Percentiles rank a stretch among this genome's conserved stretches.
Conservation (phyloP, 1,140 invertebrate species). For the Cydia amplana region DNA sequence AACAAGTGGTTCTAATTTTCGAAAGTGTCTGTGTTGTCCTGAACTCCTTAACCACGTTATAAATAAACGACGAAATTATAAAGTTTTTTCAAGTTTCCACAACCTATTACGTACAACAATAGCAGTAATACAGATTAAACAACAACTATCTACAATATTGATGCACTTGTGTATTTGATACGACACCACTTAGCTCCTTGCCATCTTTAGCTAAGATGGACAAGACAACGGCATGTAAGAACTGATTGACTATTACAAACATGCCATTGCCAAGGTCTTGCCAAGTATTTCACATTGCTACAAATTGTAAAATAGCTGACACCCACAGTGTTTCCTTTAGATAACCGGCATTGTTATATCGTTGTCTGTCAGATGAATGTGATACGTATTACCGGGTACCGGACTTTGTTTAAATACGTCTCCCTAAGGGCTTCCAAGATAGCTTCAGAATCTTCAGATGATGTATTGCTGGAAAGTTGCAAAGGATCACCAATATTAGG, state of each 20-base stretch:
- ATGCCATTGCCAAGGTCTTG: conserved; percentile 25
- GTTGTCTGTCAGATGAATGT: conserved; percentile 10
- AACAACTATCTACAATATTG: not conserved
- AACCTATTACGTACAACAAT: not conserved
- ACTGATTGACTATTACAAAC: conserved; percentile 14
- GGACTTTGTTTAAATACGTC: conserved; percentile 20
- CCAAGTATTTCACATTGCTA: conserved; percentile 18
- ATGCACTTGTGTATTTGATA: conserved; percentile 3
- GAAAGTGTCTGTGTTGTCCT: too few species aligned
- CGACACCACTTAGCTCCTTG: not conserved
- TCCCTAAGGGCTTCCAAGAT: not conserved
- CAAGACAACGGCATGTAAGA: conserved; percentile 7
- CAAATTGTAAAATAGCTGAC: conserved; percentile 29
- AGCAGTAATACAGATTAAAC: not conserved
- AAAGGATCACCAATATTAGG: too few species aligned
- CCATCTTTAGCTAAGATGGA: conserved; percentile 15
- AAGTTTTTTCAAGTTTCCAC: not conserved
- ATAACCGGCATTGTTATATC: conserved; percentile 26
- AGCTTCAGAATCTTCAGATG: too few species aligned
- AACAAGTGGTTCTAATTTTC: too few species aligned
- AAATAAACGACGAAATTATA: not conserved
- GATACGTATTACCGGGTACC: conserved; percentile 21
- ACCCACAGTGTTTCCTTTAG: conserved; percentile 30
- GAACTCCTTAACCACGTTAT: too few species aligned
- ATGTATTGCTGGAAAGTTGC: too few species aligned